Evolutionary conservation across 2,113 vertebrate genomes (phyloP), one percentile per base, ranked within the genome.

Genomic region (Tupaia tana): DNA sequence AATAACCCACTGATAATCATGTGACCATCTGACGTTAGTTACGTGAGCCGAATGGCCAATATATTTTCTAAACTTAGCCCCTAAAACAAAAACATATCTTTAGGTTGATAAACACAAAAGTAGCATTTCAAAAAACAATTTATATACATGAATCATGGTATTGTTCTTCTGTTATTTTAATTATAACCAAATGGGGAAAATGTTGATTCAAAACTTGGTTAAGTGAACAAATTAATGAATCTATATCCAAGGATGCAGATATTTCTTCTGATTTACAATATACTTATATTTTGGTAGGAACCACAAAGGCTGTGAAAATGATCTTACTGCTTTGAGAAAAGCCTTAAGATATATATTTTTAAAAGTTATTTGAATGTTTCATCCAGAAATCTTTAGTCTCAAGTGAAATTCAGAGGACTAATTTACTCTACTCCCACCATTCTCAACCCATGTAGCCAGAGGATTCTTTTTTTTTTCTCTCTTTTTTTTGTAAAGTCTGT

Each of bases 1-100:
- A 97, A 99, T 99, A 95, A 99, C 99, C 99, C 99, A 99, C 98
- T 99, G 99, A 98, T 99, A 99, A 98, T 99, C 99, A 89, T 99
- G 99, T 19, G 99, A 99, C 99, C 99, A 99, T 89, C 99, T 99
- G 84, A 99, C 99, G 22, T 99, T 99, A 66, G 99, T 99, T 98
- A 99, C 99, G 0, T 99, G 99, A 93, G 99, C 99, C 71, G 99
- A 99, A 96, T 99, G 99, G 94, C 99, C 99, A 94, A 99, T 99
- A 93, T 99, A 99, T 97, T 99, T 99, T 98, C 99, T 99, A 98
- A 99, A 99, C 97, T 99, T 99, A 97, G 99, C 99, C 96, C 99
- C 99, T 99, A 94, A 77, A 98, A 98, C 61, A 95, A 97, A 97
- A 96, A 97, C 52, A 92, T 90, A 94, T 20, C 52, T 97, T 97